These are phyloP conservation scores for Naso thynnoides DNA, from an alignment of 2,797 vertebrate species.

Conservation along the genomic window DNA sequence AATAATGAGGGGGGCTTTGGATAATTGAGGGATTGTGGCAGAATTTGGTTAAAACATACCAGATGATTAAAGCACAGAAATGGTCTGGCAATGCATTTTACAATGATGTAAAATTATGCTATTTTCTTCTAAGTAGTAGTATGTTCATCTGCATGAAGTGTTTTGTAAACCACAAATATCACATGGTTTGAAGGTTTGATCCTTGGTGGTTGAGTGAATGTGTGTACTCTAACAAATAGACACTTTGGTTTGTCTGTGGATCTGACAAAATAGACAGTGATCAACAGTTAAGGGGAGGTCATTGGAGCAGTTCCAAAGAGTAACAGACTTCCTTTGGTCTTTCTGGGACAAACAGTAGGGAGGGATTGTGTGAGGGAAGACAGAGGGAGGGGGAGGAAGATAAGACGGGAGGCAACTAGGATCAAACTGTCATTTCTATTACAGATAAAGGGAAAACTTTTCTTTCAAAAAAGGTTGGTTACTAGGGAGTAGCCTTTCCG, in stretches of 20 bases:
- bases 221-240: not conserved
- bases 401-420: constrained; percentile 20
- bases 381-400: constrained; percentile 46
- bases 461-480: constrained; percentile 10
- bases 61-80: no score
- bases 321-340: constrained; percentile 9
- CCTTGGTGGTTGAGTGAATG: not conserved
- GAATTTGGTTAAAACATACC: no score
- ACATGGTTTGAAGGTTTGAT: not conserved
- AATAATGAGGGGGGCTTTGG: no score
- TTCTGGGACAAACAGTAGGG: constrained; percentile 23
- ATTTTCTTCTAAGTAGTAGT: not conserved
- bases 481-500: constrained; percentile 40
- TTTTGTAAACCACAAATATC: not conserved
- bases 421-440: constrained; percentile 32
- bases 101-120: no score
- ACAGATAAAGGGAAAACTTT: constrained; percentile 19
- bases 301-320: constrained; percentile 11
- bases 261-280: not conserved
- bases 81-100: no score
- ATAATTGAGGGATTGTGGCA: no score
- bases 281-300: constrained; percentile 8
- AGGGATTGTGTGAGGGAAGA: constrained; percentile 25
- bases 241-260: not conserved
- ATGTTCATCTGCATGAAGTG: not conserved